Evolutionary conservation across 2,113 vertebrate genomes (phyloP).

Genomic region (Noturus placidus): DNA sequence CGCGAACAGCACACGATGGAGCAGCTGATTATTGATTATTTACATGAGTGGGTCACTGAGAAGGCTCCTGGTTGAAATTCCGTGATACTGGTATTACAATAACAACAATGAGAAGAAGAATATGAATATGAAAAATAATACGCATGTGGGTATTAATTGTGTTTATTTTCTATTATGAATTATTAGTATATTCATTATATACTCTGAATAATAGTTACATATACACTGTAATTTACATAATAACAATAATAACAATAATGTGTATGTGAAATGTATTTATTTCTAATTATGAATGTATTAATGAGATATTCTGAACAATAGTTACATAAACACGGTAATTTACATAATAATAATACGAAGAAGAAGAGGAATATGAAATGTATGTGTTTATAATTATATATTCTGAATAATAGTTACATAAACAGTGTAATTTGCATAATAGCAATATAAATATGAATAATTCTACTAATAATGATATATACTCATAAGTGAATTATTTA

Average conservation of each 20-base stretch:
- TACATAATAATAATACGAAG: no score
- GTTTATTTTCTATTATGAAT: no score
- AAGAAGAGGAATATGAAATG: background rate
- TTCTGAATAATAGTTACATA: conserved; percentile 1
- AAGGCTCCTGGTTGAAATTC: background rate
- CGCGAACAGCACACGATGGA: conserved; percentile 18
- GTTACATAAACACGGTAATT: no score
- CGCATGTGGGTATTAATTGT: no score
- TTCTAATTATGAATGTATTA: no score
- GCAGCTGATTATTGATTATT: conserved; percentile 39
- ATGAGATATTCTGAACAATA: no score
- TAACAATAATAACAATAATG: no score
- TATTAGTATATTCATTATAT: no score
- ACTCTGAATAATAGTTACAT: no score
- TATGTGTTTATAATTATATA: background rate
- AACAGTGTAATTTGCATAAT: background rate
- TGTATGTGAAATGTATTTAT: no score
- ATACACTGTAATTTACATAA: background rate
- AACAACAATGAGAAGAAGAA: background rate
- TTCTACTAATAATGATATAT: background rate
- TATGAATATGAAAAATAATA: background rate
- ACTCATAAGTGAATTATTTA: background rate
- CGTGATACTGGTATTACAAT: background rate
- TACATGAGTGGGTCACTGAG: conserved; percentile 26
- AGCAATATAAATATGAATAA: background rate